Evolutionary conservation across 2,113 vertebrate species (phyloP), one percentile per base, ranked within the genome.

Genomic region (Manacus vitellinus): DNA sequence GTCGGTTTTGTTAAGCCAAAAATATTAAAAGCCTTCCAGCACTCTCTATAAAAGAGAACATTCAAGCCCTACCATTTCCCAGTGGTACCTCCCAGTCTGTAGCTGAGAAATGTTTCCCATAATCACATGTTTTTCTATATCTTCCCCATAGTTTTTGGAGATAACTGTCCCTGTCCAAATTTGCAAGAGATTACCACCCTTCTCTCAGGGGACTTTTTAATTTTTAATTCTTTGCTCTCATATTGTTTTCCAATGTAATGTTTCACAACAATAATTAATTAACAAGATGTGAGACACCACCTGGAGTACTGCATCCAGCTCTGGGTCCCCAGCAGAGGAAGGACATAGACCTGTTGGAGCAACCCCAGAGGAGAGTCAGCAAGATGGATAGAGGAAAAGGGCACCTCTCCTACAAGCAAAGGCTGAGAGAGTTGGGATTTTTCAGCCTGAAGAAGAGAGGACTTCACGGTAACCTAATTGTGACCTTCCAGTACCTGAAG

Each of bases 11-110:
- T 47, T 79, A 90, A 75, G 24, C 16, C 9, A 65, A 54, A 81
- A 94, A 92, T 47, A 61, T 23, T 68, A 68, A 68, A 94, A 56
- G 12, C 28, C 7, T 83, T 56, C 17, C 37, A 68, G 28, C 1
- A 37, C 9, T 11, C 13, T 58, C 70, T 91, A 47, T 70, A 30
- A 61, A 76, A 41, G 10, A 68, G 94, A 94, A 92, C 65, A 87
- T 92, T 81, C 81, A 92, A 95, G 86, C 73, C 52, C 52, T 77
- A 39, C 68, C 43, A 77, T 74, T 84, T 91, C 93, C 83, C 76
- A 52, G 65, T 63, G 65, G 63, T 80, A 70, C 77, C 70, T 91
- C 80, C 72, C 72, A 86, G 59, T 37, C 59, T 70, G 25, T 51
- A 51, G 51, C 79, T 67, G 39, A 91, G 76, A 81, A 91, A 77